Evolutionary conservation across 2,888 invertebrate genomes (phyloP), one percentile per base, ranked within the genome.

Genomic region (Mesochorus sp.): DNA sequence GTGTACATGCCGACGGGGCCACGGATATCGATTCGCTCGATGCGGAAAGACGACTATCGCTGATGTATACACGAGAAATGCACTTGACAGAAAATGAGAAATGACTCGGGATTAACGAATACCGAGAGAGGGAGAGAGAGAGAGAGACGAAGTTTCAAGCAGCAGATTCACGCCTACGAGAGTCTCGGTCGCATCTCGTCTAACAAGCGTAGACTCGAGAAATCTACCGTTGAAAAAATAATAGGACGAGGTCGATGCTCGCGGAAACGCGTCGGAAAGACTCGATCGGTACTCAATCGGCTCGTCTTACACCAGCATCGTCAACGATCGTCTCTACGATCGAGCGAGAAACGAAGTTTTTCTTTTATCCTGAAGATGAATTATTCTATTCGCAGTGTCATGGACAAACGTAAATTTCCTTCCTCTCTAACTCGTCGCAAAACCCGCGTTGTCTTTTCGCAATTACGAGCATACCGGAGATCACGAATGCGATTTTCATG

Each of bases 191-290:
- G n/a, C n/a, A n/a, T n/a, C n/a, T n/a, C n/a, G n/a, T n/a, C n/a
- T n/a, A n/a, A n/a, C n/a, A n/a, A 26, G n/a, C 28, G 49, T 37
- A 47, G 24, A 31, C 31, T 24, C 19, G 31, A 72, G 31, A 64
- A 59, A 67, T 79, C 57, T 79, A 81, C 79, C 79, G 79, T 79
- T 81, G 71, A 70, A 72, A 75, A 78, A 79, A n/a, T n/a, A n/a
- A n/a, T n/a, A n/a, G n/a, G n/a, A n/a, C n/a, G n/a, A 76, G 79
- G 79, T 76, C 76, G 76, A 74, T 67, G 81, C 61, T 76, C 79
- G 47, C 57, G 19, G 57, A 47, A 59, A 8, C 8, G 24, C n/a
- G 19, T 51, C 49, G 26, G 31, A 34, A 37, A 59, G 55, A 55
- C 37, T n/a, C 61, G 17, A 74, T 79, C 76, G 64, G 71, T 79